Base-by-base conservation (phyloP, 2,888 invertebrate genomes). In the Cyclophora albipunctata region DNA sequence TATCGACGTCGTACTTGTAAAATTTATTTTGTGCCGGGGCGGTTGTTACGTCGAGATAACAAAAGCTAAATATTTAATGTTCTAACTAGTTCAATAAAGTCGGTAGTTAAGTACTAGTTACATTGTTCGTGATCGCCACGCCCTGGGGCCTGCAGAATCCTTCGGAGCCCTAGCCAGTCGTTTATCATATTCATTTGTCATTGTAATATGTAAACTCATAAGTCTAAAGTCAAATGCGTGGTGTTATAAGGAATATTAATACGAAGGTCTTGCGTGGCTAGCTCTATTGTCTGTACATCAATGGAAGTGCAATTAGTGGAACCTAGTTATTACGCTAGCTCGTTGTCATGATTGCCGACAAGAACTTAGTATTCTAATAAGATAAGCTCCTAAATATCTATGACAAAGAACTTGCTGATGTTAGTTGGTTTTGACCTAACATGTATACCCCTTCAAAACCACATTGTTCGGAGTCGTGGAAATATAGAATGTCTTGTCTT, bases 101-200 rank as follows among this genome's bases (percentile, higher is more conserved):
- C 59, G 64, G 64, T 55, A 57, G 53, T 57, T 57, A 58, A 57
- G 55, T 61, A 60, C 54, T 52, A 48, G 58, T 48, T 59, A 65
- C 66, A 64, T 66, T 62, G 68, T 67, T 81, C 86, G 86, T 85
- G 86, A 82, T 71, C 67, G 83, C 80, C 86, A 75, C 85, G 67
- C 85, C 86, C 78, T 72, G 67, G 65, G 71, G 73, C 20, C 68
- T 68, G 63, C 62, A 58, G 66, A 67, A 79, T 78, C 81, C 82
- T 82, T 81, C 75, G 71, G 70, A 74, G 64, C 68, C 72, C 62
- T 58, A 60, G 69, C 69, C 69, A 69, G 72, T 75, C 78, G 75
- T 73, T 63, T 68, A 71, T 73, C 72, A 76, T 70, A 75, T 74
- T 78, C 73, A 80, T 83, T 81, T 80, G 78, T 80, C 77, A 77